Evolutionary conservation across 2,113 vertebrate genomes (phyloP), one percentile per base, ranked within the genome.

Genomic region (Nymphicus hollandicus): DNA sequence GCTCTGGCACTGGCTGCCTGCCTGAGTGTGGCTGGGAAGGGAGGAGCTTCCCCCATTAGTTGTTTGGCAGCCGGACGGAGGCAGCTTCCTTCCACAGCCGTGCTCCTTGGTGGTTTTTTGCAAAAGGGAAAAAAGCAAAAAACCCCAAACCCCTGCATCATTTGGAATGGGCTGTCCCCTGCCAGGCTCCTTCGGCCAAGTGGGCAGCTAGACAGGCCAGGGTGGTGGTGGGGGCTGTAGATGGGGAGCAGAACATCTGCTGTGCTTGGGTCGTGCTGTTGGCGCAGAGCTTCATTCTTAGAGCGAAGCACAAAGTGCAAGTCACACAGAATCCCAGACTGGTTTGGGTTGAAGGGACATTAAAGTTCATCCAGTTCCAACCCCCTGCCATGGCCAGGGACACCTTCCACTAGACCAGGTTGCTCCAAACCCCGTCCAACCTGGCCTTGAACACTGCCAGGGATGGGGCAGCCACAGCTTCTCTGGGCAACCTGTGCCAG

Each of bases 1-100:
- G n/a, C 53, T 79, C 31, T 37, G 70, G 33, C 1, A 4, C n/a
- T 77, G 86, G 47, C 74, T 53, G 52, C 47, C 39, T 2, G 4
- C 53, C 56, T 86, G 58, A 80, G 60, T 0, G 0, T 71, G 91
- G 33, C 63, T 74, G 80, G 44, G 77, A 79, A 72, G 49, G 77
- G 86, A 94, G 83, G 65, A 93, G 61, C 44, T 93, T 94, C 70
- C 65, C 70, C 20, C 25, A 7, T 84, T 87, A 79, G 70, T 5
- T 53, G 93, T 92, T 96, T 95, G 83, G 92, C 93, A 93, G 80
- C 44, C 27, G 1, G 44, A 41, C 56, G 71, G 69, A 68, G 39
- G n/a, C 39, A 91, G 82, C 19, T 94, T 88, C 66, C 71, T 88
- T 93, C 79, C 82, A 69, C 65, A 88, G 49, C 47, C 52, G 19